phyloP scores from a whole-genome alignment of 2,113 vertebrate species.

The Calidris pugnax region DNA sequence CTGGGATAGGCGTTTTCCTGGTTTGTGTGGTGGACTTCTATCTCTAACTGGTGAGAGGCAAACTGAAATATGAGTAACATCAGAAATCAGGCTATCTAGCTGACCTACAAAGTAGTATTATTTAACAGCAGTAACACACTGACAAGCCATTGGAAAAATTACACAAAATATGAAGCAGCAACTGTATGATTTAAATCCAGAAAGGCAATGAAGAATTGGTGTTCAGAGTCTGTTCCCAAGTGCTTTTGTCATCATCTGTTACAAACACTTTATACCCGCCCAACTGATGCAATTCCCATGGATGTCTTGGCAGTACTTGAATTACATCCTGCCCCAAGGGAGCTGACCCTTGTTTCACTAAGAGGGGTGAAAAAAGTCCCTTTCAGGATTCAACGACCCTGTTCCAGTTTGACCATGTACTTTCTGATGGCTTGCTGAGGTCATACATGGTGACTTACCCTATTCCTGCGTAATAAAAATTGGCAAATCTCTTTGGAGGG shows the following conservation, averaged over 20 bases:
- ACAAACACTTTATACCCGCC: not conserved
- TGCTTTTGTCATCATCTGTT: slow-evolving; percentile 5
- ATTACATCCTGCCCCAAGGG: slow-evolving; percentile 9
- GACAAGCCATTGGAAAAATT: not conserved
- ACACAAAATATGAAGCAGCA: not conserved
- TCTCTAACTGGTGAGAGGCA: not conserved
- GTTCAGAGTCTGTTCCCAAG: not conserved
- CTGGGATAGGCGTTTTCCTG: not conserved
- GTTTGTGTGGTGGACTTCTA: not conserved
- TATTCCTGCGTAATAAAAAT: not conserved
- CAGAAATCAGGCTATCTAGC: not conserved
- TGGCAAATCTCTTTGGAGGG: not conserved
- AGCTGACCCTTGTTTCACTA: slow-evolving; percentile 3
- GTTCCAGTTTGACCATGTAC: not conserved
- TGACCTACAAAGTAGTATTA: not conserved
- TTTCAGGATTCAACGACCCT: not conserved
- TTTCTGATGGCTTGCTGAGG: not conserved
- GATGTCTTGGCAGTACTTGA: slow-evolving; percentile 6
- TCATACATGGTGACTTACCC: not conserved
- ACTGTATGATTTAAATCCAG: not conserved
- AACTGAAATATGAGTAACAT: not conserved
- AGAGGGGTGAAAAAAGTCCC: not conserved
- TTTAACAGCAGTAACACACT: not conserved
- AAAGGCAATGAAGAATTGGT: not conserved
- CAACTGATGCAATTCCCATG: slow-evolving; percentile 54